A percentile compares a stretch with the other conserved stretches of the same genome.
Conservation (phyloP, 1,140 invertebrate species). For the Pissodes strobi region DNA sequence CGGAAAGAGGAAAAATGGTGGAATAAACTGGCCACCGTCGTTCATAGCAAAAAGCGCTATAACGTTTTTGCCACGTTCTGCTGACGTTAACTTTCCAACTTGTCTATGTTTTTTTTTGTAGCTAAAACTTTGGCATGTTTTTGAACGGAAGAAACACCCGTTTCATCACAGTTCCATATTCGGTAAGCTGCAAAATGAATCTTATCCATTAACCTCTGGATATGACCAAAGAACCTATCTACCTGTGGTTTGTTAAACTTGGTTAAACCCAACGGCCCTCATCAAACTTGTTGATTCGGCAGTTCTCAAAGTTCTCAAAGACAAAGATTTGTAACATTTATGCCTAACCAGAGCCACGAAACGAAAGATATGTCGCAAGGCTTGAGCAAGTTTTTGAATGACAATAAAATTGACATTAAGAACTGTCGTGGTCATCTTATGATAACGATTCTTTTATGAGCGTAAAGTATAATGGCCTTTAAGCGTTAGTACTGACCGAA, state of each 20-base stretch:
- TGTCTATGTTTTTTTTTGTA: constrained; percentile 47
- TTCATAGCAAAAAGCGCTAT: constrained; percentile 47
- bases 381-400: too few relatives aligned
- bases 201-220: constrained; percentile 12
- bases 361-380: too few relatives aligned
- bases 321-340: too few relatives aligned
- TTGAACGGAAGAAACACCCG: constrained; percentile 47
- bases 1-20: constrained; percentile 52
- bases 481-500: too few relatives aligned
- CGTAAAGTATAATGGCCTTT: too few relatives aligned
- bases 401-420: too few relatives aligned
- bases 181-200: constrained; percentile 41
- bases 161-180: constrained; percentile 55
- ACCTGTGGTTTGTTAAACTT: constrained; percentile 18
- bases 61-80: constrained; percentile 35
- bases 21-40: constrained; percentile 49
- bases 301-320: constrained; percentile 40
- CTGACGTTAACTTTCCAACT: constrained; percentile 41
- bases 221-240: constrained; percentile 16
- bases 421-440: too few relatives aligned
- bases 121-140: constrained; percentile 47
- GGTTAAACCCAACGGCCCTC: not conserved
- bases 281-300: constrained; percentile 46
- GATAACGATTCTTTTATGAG: too few relatives aligned
- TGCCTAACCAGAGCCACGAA: too few relatives aligned